These are phyloP conservation scores for Meganola albula DNA, from an alignment of 2,888 invertebrate genomes.

Conservation along the genomic window DNA sequence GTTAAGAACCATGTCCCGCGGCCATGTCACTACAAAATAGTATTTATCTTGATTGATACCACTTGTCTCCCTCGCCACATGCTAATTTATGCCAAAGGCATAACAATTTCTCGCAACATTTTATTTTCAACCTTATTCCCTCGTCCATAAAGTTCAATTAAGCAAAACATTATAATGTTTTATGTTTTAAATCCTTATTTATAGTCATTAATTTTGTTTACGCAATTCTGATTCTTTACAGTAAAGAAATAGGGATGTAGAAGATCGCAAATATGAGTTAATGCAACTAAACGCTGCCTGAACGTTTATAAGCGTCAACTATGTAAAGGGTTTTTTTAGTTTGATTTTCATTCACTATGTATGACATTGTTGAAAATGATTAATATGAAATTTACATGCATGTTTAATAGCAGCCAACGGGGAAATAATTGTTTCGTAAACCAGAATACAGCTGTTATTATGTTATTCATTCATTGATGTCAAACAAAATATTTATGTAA, in stretches of 20 bases:
- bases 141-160: not conserved
- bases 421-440: too few species aligned
- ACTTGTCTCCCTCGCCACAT: slow-evolving; percentile 34
- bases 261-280: too few species aligned
- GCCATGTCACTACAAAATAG: slow-evolving; percentile 36
- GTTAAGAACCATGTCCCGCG: slow-evolving; percentile 24
- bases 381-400: slow-evolving; percentile 7
- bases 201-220: too few species aligned
- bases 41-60: slow-evolving; percentile 40
- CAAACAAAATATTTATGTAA: too few species aligned
- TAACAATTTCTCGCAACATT: not conserved
- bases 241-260: too few species aligned
- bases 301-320: slow-evolving; percentile 29
- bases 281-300: slow-evolving; percentile 29
- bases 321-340: slow-evolving; percentile 27
- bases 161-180: too few species aligned
- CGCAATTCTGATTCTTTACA: too few species aligned
- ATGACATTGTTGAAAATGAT: slow-evolving; percentile 12
- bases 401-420: too few species aligned
- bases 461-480: too few species aligned
- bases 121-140: not conserved
- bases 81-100: slow-evolving; percentile 33
- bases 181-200: too few species aligned
- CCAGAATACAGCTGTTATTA: too few species aligned
- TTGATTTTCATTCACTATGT: slow-evolving; percentile 27